A percentile compares a stretch with the other conserved stretches of the same genome.
phyloP scores from a whole-genome alignment of 2,113 vertebrate species.

The Capreolus pygargus region DNA sequence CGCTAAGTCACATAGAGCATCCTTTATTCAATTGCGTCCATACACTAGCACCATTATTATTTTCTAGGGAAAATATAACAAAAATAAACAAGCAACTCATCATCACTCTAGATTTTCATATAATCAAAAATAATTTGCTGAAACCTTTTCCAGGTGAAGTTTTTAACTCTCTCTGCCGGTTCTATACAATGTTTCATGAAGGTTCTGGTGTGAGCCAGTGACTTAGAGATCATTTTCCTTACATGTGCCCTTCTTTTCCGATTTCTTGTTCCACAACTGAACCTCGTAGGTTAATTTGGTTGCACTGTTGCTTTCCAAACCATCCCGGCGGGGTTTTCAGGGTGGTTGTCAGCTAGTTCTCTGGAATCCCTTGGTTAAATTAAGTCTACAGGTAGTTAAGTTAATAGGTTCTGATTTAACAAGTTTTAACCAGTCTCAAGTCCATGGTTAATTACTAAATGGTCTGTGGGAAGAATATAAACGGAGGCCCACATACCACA shows the following conservation, averaged over 20 bases:
- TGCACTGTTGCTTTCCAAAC: neutral
- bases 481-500: neutral
- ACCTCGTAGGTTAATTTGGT: neutral
- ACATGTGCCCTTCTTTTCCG: neutral
- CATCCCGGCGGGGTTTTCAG: neutral
- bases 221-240: neutral
- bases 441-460: neutral
- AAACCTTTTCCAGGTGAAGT: neutral
- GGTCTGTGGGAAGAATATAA: neutral
- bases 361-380: neutral
- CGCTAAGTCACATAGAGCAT: neutral
- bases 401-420: neutral
- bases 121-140: neutral
- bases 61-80: neutral
- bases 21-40: neutral
- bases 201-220: neutral
- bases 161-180: neutral
- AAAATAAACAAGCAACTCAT: constrained; percentile 31
- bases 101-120: neutral
- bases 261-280: neutral
- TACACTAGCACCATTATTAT: neutral
- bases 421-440: neutral
- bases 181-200: neutral
- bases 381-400: neutral
- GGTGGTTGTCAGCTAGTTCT: neutral